Percentiles rank a stretch among this genome's conserved stretches.
Conservation (phyloP, 2,888 invertebrate genomes). For the Lomographa bimaculata region DNA sequence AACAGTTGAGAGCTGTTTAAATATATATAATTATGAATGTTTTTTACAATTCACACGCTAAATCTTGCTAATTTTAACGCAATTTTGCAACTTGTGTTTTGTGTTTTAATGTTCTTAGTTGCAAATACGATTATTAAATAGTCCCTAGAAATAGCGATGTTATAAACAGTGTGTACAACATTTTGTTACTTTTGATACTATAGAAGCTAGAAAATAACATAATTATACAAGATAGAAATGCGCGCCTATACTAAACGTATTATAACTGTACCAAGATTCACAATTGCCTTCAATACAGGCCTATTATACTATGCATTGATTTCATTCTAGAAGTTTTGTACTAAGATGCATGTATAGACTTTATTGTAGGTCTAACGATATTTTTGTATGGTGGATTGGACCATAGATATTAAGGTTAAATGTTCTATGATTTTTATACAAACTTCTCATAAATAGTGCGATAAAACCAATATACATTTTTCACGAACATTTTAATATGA, state of each 20-base stretch:
- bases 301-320: conserved; percentile 7
- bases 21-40: too few relatives aligned
- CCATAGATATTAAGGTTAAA: conserved; percentile 18
- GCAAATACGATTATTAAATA: conserved; percentile 4
- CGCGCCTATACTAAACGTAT: conserved; percentile 3
- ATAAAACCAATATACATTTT: too few relatives aligned
- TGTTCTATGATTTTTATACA: not conserved
- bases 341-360: conserved; percentile 10
- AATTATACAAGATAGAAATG: not conserved
- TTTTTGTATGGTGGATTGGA: conserved; percentile 25
- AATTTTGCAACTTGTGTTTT: conserved; percentile 4
- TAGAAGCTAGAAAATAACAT: conserved; percentile 14
- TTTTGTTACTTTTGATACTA: conserved; percentile 24
- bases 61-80: conserved; percentile 9
- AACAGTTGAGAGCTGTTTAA: too few relatives aligned
- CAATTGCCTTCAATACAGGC: conserved; percentile 15
- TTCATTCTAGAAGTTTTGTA: conserved; percentile 7
- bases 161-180: conserved; percentile 15
- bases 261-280: conserved; percentile 9
- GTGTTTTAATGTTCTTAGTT: conserved; percentile 8
- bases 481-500: too few relatives aligned
- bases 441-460: too few relatives aligned
- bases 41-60: conserved; percentile 17
- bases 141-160: conserved; percentile 7
- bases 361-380: conserved; percentile 19